Evolutionary conservation across 2,113 vertebrate species (phyloP).

Genomic region (Felis catus): DNA sequence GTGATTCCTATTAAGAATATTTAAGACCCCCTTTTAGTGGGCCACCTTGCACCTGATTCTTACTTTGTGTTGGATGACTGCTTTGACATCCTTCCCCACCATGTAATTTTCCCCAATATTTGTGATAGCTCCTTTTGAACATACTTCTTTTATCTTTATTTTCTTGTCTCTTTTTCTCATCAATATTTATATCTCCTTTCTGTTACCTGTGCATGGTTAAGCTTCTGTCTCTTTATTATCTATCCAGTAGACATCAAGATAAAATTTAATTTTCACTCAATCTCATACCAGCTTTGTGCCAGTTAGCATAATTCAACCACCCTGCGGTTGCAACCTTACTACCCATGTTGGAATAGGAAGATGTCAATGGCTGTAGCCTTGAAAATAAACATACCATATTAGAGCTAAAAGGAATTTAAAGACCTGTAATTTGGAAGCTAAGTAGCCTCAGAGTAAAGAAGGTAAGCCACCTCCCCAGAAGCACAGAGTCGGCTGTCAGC

Average conservation of each 20-base stretch:
- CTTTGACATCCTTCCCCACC: slow-evolving; percentile 49
- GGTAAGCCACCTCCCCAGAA: not conserved
- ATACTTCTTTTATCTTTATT: slow-evolving; percentile 44
- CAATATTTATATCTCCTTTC: not conserved
- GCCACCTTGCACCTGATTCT: not conserved
- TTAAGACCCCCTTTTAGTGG: not conserved
- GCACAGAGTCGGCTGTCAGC: not conserved
- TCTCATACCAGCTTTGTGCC: not conserved
- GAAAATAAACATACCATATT: not conserved
- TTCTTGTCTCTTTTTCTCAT: slow-evolving; percentile 47
- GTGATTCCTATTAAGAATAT: not conserved
- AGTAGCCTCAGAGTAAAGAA: not conserved
- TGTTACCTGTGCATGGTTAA: not conserved
- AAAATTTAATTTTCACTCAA: slow-evolving; percentile 1
- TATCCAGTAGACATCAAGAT: not conserved
- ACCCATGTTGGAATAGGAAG: not conserved
- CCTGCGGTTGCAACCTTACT: not conserved
- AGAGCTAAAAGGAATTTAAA: not conserved
- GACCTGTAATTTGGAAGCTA: not conserved
- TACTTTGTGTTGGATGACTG: not conserved
- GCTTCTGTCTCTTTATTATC: not conserved
- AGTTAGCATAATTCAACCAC: not conserved
- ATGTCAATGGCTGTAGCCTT: not conserved
- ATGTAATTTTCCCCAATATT: not conserved
- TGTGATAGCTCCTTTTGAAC: slow-evolving; percentile 61